Evolutionary conservation across 2,888 invertebrate species (phyloP), one percentile per base, ranked within the genome.

Genomic region (Drosophila longiperda): DNA sequence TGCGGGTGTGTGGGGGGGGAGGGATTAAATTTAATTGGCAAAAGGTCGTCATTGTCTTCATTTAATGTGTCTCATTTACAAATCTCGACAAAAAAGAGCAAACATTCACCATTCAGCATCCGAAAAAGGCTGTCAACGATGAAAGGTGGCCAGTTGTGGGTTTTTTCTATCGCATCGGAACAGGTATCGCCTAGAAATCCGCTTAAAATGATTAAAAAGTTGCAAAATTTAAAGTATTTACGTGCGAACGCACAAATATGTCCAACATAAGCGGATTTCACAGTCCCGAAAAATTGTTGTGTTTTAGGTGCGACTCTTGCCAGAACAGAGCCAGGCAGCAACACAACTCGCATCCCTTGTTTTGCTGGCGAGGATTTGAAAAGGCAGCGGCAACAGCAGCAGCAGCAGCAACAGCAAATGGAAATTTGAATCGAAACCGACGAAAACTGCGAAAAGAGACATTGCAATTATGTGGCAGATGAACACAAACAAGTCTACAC

Each of bases 121-220:
- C 23, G 3, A 29, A 63, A 45, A 55, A 60, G 73, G 54, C 53
- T 70, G 54, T 69, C 59, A 53, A 33, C 45, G 55, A 55, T 59
- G 26, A 48, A 50, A 12, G 45, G 23, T 45, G 32, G 11, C n/a
- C n/a, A 40, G 20, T 53, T 36, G 20, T 26, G 67, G 52, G 58
- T 57, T 34, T 42, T 42, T 34, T 49, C n/a, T 55, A 72, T 66
- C 66, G 70, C 74, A 80, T 83, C 61, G 59, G 48, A 75, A 88
- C 86, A 84, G 84, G 90, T 90, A 82, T 78, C 61, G 55, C 29
- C 32, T 66, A 40, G 61, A 75, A 90, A 91, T 85, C 89, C 85
- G 90, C 80, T 91, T 90, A 90, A 74, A 78, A 81, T 85, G 90
- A 87, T 91, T 91, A 85, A 83, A 90, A 90, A 89, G 90, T 89